These are phyloP conservation scores for Gymnorhina tibicen DNA, from an alignment of 2,113 vertebrate genomes.

Conservation along the genomic window DNA sequence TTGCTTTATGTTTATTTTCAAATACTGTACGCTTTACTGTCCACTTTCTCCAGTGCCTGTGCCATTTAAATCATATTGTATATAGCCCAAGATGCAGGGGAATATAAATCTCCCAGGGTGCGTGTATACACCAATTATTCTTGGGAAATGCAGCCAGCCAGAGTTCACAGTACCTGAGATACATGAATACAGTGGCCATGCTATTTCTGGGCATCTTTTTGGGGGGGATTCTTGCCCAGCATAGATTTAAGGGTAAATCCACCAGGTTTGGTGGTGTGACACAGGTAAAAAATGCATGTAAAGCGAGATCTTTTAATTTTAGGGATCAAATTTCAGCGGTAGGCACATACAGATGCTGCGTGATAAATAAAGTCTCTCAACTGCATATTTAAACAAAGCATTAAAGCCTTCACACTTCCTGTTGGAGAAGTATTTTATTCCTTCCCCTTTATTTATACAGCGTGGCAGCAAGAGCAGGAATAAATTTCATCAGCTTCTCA, in stretches of 20 bases:
- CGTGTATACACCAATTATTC: constrained; percentile 16
- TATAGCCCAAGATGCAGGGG: background rate
- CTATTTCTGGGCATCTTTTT: background rate
- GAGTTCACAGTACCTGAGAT: background rate
- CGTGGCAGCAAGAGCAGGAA: constrained; percentile 24
- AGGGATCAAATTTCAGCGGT: background rate
- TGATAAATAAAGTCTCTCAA: constrained; percentile 55
- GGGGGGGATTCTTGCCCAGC: background rate
- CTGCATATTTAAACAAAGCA: constrained; percentile 51
- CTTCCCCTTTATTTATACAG: constrained; percentile 31
- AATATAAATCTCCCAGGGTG: constrained; percentile 14
- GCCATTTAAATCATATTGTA: constrained; percentile 36
- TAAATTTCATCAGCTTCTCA: constrained; percentile 33
- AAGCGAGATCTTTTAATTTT: background rate
- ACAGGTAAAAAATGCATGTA: background rate
- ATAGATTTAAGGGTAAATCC: background rate
- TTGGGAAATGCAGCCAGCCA: background rate
- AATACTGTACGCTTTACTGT: constrained; percentile 11
- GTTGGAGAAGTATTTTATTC: constrained; percentile 53
- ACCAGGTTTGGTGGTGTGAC: background rate
- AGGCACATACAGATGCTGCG: background rate
- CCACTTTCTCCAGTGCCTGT: background rate
- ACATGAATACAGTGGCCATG: background rate
- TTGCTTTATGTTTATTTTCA: constrained; percentile 55
- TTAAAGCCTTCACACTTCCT: constrained; percentile 56